Base-by-base conservation (phyloP, 1,140 invertebrate genomes). In the Eumeta japonica region DNA sequence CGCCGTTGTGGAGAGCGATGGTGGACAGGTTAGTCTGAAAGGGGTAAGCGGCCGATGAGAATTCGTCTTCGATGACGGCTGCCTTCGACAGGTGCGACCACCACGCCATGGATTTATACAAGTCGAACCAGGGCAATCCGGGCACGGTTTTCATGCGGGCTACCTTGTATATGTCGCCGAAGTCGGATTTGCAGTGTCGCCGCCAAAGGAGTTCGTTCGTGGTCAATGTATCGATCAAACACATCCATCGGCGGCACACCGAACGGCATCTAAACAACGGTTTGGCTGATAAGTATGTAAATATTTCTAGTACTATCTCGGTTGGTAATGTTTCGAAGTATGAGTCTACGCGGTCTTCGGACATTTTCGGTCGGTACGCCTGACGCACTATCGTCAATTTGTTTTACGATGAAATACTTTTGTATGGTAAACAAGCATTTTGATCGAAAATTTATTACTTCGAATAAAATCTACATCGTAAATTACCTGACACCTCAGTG, bases 221-320 rank as follows among this genome's bases (percentile, higher is more conserved):
- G 4, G 37, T 29, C 2, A 60, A 4, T 15, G 33, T 43, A 30
- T 67, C 63, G n/a, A 64, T 35, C 32, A 64, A 51, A 5, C 41
- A 30, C 17, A 47, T 56, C 55, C 61, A 66, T 36, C 55, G 47
- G 1, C 14, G 16, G 19, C 58, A 62, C 1, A 71, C 58, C 43
- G 37, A 39, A 12, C 61, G 55, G 30, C 55, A 67, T 35, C 24
- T 51, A 3, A 46, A 41, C 3, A 67, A 30, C 2, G 60, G 41
- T 48, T 52, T 58, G 1, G 52, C 54, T 10, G 51, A 15, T 16
- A 62, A 37, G 36, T 41, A 55, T 3, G 43, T 50, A 18, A 62
- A 65, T 11, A 65, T 60, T 12, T 55, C 42, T 2, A 62, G 19
- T 1, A 60, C 16, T 3, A 65, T 37, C 46, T 68, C 64, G 2